phyloP scores from a whole-genome alignment of 2,888 invertebrate species.

The Sturmia bella region DNA sequence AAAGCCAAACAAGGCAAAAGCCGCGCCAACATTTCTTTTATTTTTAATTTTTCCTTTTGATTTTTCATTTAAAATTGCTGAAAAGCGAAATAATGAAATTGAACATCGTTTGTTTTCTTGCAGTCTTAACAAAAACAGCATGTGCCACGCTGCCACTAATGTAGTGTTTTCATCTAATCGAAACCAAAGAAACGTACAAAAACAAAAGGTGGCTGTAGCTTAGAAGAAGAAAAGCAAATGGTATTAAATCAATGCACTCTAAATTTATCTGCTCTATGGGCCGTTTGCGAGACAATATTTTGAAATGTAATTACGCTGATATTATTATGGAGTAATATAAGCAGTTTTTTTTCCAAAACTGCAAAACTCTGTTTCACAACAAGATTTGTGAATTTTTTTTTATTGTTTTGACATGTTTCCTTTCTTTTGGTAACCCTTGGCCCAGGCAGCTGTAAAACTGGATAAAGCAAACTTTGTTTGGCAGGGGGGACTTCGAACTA shows the following conservation, averaged over 20 bases:
- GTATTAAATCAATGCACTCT: constrained; percentile 40
- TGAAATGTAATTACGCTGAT: constrained; percentile 64
- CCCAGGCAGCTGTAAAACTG: constrained; percentile 22
- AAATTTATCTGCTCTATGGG: constrained; percentile 57
- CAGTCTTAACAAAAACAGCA: constrained; percentile 55
- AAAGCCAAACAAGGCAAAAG: constrained; percentile 77
- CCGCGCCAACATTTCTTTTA: constrained; percentile 69
- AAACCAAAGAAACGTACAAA: not conserved
- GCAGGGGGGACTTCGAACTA: too few species aligned
- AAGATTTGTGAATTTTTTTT: not conserved
- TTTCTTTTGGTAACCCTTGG: constrained; percentile 7
- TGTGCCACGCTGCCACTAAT: constrained; percentile 50
- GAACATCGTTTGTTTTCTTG: constrained; percentile 44
- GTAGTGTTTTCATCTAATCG: constrained; percentile 10
- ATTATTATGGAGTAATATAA: constrained; percentile 60
- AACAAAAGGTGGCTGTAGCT: not conserved
- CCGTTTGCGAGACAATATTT: constrained; percentile 57
- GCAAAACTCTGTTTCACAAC: constrained; percentile 13
- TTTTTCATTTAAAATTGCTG: constrained; percentile 64
- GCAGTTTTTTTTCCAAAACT: constrained; percentile 17
- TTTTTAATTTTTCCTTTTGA: constrained; percentile 29
- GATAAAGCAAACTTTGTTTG: not conserved
- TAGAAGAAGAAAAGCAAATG: constrained; percentile 6
- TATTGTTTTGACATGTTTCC: constrained; percentile 1
- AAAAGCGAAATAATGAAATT: constrained; percentile 62